Evolutionary conservation across 2,888 invertebrate species (phyloP).

Genomic region (Dolomedes plantarius): DNA sequence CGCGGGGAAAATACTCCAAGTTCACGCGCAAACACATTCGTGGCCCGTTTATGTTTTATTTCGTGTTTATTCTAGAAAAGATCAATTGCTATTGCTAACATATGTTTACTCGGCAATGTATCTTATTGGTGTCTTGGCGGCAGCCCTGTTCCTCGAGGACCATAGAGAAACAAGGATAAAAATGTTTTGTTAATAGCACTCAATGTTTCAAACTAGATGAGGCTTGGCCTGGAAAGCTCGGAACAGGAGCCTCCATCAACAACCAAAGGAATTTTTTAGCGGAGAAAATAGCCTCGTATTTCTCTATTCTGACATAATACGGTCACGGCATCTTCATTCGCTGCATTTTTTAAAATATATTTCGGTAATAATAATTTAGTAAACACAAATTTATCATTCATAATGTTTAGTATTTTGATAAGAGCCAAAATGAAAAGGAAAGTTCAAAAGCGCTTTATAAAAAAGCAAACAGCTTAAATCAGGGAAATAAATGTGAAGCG

Average conservation of each 20-base stretch:
- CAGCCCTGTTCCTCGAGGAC: constrained; percentile 1
- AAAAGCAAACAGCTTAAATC: too few relatives aligned
- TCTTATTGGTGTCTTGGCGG: constrained; percentile 36
- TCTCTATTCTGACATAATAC: constrained; percentile 34
- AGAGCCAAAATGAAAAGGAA: too few relatives aligned
- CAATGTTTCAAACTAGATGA: constrained; percentile 31
- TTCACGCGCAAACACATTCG: too few relatives aligned
- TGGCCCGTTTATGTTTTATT: background rate
- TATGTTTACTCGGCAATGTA: constrained; percentile 43
- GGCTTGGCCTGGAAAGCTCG: constrained; percentile 21
- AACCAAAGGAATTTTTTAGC: constrained; percentile 27
- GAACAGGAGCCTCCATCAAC: constrained; percentile 33
- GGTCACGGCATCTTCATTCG: constrained; percentile 31
- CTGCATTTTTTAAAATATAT: too few relatives aligned
- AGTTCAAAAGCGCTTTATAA: too few relatives aligned
- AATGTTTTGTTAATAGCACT: constrained; percentile 43
- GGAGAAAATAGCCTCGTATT: constrained; percentile 32
- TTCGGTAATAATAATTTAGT: too few relatives aligned
- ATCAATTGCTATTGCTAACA: constrained; percentile 44
- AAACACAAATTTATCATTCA: too few relatives aligned
- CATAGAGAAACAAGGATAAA: constrained; percentile 33
- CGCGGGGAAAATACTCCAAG: too few relatives aligned
- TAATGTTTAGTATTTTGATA: too few relatives aligned
- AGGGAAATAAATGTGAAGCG: too few relatives aligned
- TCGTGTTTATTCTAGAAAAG: constrained; percentile 38